Conservation (phyloP, 53 echinoderm and acorn worm genomes). For the Holothuria scabra region DNA sequence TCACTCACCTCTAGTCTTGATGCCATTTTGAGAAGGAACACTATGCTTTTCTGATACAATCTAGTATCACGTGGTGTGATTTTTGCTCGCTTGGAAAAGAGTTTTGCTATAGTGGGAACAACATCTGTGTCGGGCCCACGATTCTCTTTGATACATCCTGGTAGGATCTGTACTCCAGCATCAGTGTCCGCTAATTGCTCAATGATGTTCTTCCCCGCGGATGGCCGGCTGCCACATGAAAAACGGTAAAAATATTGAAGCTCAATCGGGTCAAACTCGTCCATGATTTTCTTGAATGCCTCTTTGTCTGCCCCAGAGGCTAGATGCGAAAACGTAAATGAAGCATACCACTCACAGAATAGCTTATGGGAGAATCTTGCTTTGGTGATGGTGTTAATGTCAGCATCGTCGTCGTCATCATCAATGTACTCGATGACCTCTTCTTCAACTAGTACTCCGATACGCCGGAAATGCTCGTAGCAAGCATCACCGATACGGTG, state of each 20-base stretch:
- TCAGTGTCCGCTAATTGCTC: constrained; percentile 18
- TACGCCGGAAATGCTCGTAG: constrained; percentile 39
- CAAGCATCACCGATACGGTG: constrained; percentile 26
- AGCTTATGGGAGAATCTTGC: constrained; percentile 31
- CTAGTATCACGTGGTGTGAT: constrained; percentile 18
- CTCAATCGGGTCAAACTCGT: constrained; percentile 26
- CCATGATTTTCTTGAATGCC: constrained; percentile 17
- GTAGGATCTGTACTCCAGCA: constrained; percentile 39
- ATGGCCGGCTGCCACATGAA: constrained; percentile 34
- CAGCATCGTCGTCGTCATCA: constrained; percentile 25
- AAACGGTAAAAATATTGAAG: constrained; percentile 28
- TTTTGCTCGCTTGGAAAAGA: constrained; percentile 24
- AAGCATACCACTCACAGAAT: constrained; percentile 32
- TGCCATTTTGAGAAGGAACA: constrained; percentile 29
- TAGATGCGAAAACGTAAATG: constrained; percentile 27
- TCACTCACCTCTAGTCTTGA: constrained; percentile 30
- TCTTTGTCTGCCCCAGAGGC: constrained; percentile 19
- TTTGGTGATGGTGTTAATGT: constrained; percentile 34
- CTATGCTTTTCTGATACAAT: constrained; percentile 37
- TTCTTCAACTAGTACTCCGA: constrained; percentile 19
- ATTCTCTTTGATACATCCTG: constrained; percentile 21
- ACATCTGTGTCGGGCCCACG: constrained; percentile 24
- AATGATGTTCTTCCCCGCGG: constrained; percentile 31
- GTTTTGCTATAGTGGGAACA: constrained; percentile 26
- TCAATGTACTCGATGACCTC: constrained; percentile 36